Percentiles rank a stretch among this genome's conserved stretches.
These are phyloP conservation scores for Nyctereutes procyonoides DNA, from an alignment of 2,113 vertebrate genomes.

Conservation along the genomic window DNA sequence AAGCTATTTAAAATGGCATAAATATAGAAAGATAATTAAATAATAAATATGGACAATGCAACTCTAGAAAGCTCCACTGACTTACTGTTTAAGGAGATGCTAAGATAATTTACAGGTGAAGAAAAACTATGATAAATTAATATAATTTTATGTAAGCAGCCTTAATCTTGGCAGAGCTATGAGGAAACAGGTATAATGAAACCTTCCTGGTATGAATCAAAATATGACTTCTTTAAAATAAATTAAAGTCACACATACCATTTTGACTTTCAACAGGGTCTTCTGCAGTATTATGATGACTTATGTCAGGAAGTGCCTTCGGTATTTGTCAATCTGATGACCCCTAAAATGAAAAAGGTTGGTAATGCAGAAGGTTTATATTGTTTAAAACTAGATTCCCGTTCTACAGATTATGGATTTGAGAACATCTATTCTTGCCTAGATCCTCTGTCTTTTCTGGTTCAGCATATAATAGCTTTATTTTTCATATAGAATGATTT, in stretches of 20 bases:
- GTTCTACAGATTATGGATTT: constrained; percentile 45
- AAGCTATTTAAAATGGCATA: background rate
- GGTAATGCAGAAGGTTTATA: constrained; percentile 62
- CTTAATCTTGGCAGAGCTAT: background rate
- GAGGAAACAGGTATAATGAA: background rate
- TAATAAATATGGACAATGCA: background rate
- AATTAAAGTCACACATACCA: constrained; percentile 13
- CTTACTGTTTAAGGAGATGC: background rate
- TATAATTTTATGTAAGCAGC: background rate
- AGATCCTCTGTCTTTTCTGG: background rate
- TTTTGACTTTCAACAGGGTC: constrained; percentile 83
- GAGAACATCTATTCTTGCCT: constrained; percentile 26
- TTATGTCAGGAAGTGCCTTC: constrained; percentile 86
- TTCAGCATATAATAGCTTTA: constrained; percentile 49
- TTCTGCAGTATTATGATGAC: constrained; percentile 88
- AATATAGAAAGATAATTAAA: background rate
- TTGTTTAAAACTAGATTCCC: constrained; percentile 36
- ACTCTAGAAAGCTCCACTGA: background rate
- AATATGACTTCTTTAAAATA: constrained; percentile 49
- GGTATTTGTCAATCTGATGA: constrained; percentile 87
- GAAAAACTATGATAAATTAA: background rate
- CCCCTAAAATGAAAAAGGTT: constrained; percentile 89
- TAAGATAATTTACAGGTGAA: background rate
- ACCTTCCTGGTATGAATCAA: background rate
- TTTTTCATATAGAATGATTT: constrained; percentile 35